Conservation (phyloP, 1,140 invertebrate species). For the Drosophila nebulosa region DNA sequence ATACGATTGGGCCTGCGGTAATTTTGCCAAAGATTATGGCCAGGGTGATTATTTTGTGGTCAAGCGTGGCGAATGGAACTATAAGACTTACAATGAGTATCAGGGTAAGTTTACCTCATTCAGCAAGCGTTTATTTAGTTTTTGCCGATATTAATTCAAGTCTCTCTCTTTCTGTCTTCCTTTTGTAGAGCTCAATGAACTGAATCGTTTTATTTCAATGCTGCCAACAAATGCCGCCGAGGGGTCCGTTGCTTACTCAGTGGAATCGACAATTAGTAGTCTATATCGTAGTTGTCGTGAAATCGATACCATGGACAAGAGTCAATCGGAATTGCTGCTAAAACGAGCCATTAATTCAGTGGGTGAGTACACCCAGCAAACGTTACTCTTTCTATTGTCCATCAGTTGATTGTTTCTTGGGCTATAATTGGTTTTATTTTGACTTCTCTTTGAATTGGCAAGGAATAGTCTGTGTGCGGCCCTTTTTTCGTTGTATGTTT, state of each 20-base stretch:
- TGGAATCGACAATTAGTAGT: constrained; percentile 70
- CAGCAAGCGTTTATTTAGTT: neutral
- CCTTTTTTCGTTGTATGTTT: constrained; percentile 27
- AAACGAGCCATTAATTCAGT: constrained; percentile 70
- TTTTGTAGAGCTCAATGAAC: constrained; percentile 68
- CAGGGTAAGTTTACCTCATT: constrained; percentile 57
- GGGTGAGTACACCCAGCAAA: constrained; percentile 50
- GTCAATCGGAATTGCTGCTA: constrained; percentile 69
- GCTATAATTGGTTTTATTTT: too few species aligned
- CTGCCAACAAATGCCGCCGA: constrained; percentile 66
- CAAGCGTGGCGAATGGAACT: constrained; percentile 79
- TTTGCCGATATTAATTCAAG: too few species aligned
- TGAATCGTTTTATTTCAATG: constrained; percentile 80
- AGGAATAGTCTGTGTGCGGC: too few species aligned
- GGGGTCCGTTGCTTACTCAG: constrained; percentile 46
- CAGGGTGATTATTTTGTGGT: constrained; percentile 73
- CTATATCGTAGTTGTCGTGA: constrained; percentile 73
- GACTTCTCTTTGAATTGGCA: too few species aligned
- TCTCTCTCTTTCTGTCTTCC: neutral
- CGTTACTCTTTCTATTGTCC: too few species aligned
- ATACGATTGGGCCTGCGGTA: constrained; percentile 78
- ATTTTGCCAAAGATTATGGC: constrained; percentile 69
- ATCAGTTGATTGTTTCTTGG: too few species aligned
- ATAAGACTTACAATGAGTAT: constrained; percentile 79
- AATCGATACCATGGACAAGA: constrained; percentile 73